phyloP scores from a whole-genome alignment of 2,113 vertebrate species.

The Pavo muticus region DNA sequence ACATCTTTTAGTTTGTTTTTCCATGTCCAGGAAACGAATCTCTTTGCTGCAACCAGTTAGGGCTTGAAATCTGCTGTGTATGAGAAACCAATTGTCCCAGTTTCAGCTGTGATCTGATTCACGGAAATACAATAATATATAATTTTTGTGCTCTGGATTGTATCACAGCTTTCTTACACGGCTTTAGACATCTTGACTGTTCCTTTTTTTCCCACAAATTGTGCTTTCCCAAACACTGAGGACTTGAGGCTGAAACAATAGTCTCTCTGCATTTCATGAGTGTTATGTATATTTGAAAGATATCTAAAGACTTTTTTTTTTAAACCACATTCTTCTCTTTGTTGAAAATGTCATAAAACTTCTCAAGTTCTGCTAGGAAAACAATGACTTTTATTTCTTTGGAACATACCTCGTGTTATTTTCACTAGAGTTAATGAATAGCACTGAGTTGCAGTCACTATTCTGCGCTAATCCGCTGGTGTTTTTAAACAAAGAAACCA shows the following conservation, averaged over 20 bases:
- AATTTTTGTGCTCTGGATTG: conserved; percentile 39
- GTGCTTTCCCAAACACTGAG: background rate
- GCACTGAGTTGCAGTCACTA: background rate
- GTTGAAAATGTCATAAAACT: background rate
- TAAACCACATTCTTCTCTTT: background rate
- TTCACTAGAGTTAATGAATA: background rate
- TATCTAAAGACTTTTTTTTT: background rate
- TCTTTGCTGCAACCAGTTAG: conserved; percentile 12
- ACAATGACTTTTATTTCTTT: background rate
- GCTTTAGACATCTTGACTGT: background rate
- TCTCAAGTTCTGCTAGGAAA: background rate
- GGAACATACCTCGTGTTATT: background rate
- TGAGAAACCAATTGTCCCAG: background rate
- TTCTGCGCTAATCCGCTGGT: background rate
- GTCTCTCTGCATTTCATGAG: background rate
- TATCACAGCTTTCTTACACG: background rate
- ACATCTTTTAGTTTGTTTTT: conserved; percentile 13
- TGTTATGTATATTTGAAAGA: conserved; percentile 1
- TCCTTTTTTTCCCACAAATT: background rate
- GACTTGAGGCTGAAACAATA: background rate
- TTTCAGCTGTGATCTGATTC: conserved; percentile 53
- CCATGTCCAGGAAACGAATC: conserved; percentile 7
- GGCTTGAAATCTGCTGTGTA: conserved; percentile 22
- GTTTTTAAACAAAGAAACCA: background rate
- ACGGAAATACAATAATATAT: background rate